Evolutionary conservation across 2,888 invertebrate genomes (phyloP).

Genomic region (Orthosia gothica): DNA sequence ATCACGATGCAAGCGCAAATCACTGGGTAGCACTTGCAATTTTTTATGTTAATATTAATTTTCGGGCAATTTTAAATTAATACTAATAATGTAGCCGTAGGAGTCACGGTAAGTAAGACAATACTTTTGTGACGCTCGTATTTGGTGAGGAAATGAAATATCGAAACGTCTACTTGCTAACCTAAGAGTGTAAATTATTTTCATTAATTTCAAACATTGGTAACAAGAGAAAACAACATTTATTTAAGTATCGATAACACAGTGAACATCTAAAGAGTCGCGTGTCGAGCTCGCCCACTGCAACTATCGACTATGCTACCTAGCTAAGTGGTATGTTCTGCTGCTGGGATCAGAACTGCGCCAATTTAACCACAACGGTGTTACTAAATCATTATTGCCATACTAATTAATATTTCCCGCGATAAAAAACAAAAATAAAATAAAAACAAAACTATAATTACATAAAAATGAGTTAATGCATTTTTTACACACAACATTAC

Average conservation of each 20-base stretch:
- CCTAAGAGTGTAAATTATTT: conserved; percentile 60
- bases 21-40: conserved; percentile 57
- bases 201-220: conserved; percentile 66
- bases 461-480: conserved; percentile 79
- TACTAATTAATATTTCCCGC: conserved; percentile 78
- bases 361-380: conserved; percentile 63
- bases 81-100: conserved; percentile 53
- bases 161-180: conserved; percentile 58
- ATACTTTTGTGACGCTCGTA: conserved; percentile 59
- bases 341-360: conserved; percentile 58
- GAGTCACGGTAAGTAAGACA: conserved; percentile 43
- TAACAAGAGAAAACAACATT: conserved; percentile 68
- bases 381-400: conserved; percentile 72
- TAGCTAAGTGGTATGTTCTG: conserved; percentile 55
- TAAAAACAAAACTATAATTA: conserved; percentile 80
- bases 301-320: conserved; percentile 36
- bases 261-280: conserved; percentile 41
- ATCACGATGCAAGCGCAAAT: conserved; percentile 64
- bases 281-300: conserved; percentile 35
- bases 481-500: conserved; percentile 76
- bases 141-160: conserved; percentile 53
- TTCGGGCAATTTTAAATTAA: conserved; percentile 55
- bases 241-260: conserved; percentile 40
- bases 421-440: conserved; percentile 73
- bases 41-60: conserved; percentile 45